Base-by-base conservation (phyloP, 2,888 invertebrate species). In the Hylaea fasciaria region DNA sequence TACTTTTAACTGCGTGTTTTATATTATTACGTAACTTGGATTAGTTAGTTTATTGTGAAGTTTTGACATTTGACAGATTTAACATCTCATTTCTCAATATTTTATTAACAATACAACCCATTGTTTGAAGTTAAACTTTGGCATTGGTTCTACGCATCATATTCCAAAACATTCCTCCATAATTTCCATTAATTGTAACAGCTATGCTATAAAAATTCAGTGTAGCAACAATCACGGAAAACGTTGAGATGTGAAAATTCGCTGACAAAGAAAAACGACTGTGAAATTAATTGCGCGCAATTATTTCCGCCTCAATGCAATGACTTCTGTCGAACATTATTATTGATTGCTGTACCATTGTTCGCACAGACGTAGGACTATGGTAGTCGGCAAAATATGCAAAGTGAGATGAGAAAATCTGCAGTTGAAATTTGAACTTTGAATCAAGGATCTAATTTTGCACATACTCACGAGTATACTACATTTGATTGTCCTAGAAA, bases 281-380 rank as follows among this genome's bases (percentile, higher is more conserved):
- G 64, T 64, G 69, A 68, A 67, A 66, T 58, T 71, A 70, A 63
- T 70, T 71, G 70, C 59, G 70, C 68, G 69, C 74, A 71, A 74
- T 75, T 77, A 73, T 77, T 72, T 74, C 67, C 64, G 68, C 53
- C 61, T 73, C 67, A 71, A 68, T 69, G 70, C 70, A 68, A 69
- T 74, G 70, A 76, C 72, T 72, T 71, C 55, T 64, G 63, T 58
- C 61, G 53, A 63, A 60, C 62, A 61, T 62, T 65, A 39, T 47
- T 61, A 65, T 66, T 57, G 65, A 65, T 65, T 66, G 53, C 52
- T 51, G 55, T 45, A 49, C 55, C 50, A 59, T 67, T 67, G 64
- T 69, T 62, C 58, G n/a, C 51, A 39, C 39, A 28, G 13, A 45
- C 49, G 41, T 51, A 47, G 44, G 51, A 56, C 43, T 37, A 11